A percentile compares a stretch with the other conserved stretches of the same genome.
Conservation (phyloP, 1,140 invertebrate genomes). For the honey bee (Apis mellifera) region Amel_HAv3.1 CM009934.2:10751501-10752000, state of each 20-base stretch:
- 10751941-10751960: too few relatives aligned
- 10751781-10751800: conserved; percentile 5
- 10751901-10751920: too few relatives aligned
- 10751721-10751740: conserved; percentile 25
- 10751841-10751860: conserved; percentile 5
- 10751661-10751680: conserved; percentile 45
- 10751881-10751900: too few relatives aligned
- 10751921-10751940: too few relatives aligned
- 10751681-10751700: conserved; percentile 52
- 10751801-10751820: conserved; percentile 8
- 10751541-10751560: conserved; percentile 1
- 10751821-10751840: conserved; percentile 39
- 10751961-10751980: too few relatives aligned
- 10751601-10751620: too few relatives aligned
- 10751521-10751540: conserved; percentile 52
- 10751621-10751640: neutral
- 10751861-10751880: conserved; percentile 27
- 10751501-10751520: conserved; percentile 57
- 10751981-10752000: too few relatives aligned
- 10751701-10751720: conserved; percentile 50
- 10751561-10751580: too few relatives aligned
- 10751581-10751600: conserved; percentile 63
- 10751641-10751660: conserved; percentile 7
- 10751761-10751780: neutral
- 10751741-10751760: conserved; percentile 17